Evolutionary conservation across 2,888 invertebrate species (phyloP).

Genomic region (Thecophora atra): DNA sequence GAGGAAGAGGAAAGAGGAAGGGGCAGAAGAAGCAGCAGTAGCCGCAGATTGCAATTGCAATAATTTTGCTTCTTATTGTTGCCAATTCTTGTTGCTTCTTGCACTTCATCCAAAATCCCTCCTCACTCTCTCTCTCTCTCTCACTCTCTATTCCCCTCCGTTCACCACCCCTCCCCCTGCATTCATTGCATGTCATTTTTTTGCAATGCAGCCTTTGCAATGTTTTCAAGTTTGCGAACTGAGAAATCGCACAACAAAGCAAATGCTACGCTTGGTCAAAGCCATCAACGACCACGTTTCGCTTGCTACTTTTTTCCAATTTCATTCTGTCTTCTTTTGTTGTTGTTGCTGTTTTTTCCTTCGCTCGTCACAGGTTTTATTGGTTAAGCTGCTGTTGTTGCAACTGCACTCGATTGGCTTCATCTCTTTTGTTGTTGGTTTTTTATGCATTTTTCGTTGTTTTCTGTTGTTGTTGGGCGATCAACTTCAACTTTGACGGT

Average conservation of each 20-base stretch:
- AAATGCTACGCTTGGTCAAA: not conserved
- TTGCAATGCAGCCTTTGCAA: too few species aligned
- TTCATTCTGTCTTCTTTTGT: not conserved
- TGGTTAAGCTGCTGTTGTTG: constrained; percentile 1
- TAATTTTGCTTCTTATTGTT: constrained; percentile 5
- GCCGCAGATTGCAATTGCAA: not conserved
- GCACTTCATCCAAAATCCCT: constrained; percentile 40
- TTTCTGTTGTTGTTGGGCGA: not conserved
- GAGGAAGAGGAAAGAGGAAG: too few species aligned
- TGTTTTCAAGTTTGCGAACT: not conserved
- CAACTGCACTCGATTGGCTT: constrained; percentile 9
- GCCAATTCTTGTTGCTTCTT: constrained; percentile 1
- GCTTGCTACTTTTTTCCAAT: not conserved
- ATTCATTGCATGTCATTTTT: too few species aligned
- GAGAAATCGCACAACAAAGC: not conserved
- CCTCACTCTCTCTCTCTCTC: not conserved
- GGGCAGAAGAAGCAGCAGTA: too few species aligned
- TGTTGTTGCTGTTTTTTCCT: not conserved
- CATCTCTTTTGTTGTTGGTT: not conserved
- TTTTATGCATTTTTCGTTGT: not conserved
- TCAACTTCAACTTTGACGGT: not conserved
- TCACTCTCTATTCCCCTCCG: not conserved
- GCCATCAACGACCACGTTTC: not conserved
- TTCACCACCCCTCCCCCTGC: not conserved
- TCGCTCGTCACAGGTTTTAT: too few species aligned